These are phyloP conservation scores for Pseudococcus viburni DNA, from an alignment of 2,888 invertebrate species.

Conservation along the genomic window DNA sequence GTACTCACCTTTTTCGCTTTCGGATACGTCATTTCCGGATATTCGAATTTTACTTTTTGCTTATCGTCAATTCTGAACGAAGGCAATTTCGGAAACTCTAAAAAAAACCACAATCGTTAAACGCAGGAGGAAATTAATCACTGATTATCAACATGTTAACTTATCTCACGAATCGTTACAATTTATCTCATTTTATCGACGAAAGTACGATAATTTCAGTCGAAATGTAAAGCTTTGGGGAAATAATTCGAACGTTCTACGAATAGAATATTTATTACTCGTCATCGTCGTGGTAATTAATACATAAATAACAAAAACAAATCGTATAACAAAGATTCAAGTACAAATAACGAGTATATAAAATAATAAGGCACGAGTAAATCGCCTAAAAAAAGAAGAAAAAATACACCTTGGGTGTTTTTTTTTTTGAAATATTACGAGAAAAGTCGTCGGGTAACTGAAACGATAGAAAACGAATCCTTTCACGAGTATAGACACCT, in stretches of 20 bases:
- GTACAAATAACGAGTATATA: constrained; percentile 20
- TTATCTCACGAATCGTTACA: not conserved
- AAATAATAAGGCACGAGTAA: constrained; percentile 55
- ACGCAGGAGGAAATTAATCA: constrained; percentile 1
- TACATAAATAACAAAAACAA: not conserved
- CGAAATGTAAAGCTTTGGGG: constrained; percentile 12
- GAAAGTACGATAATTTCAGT: not conserved
- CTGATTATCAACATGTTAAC: not conserved
- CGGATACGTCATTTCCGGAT: constrained; percentile 53
- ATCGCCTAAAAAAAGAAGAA: constrained; percentile 3
- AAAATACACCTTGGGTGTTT: not conserved
- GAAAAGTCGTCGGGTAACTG: not conserved
- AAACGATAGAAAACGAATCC: not conserved
- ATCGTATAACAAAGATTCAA: constrained; percentile 32
- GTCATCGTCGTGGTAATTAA: not conserved
- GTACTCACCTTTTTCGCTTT: constrained; percentile 53
- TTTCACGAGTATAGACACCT: not conserved
- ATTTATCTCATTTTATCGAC: not conserved
- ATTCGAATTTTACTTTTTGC: constrained; percentile 26
- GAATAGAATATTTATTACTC: constrained; percentile 7
- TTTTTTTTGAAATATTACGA: not conserved
- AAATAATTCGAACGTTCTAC: not conserved
- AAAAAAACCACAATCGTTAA: not conserved
- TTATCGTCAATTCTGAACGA: not conserved
- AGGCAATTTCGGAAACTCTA: constrained; percentile 49